Evolutionary conservation across 2,797 vertebrate genomes (phyloP), one percentile per base, ranked within the genome.

Genomic region (Adelosebastes latens): DNA sequence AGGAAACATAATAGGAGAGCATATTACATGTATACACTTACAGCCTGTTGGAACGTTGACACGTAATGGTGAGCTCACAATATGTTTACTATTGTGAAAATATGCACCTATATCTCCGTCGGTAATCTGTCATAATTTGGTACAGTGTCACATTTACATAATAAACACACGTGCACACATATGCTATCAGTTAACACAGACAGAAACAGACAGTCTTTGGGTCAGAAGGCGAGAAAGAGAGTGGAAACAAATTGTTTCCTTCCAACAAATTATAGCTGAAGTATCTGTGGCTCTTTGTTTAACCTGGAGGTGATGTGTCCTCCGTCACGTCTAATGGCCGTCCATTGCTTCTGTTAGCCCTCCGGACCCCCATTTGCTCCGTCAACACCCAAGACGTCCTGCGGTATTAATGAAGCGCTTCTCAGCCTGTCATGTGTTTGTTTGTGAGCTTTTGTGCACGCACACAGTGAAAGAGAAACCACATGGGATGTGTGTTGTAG

Each of bases 121-220:
- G 4, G 53, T 46, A n/a, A 69, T 71, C 49, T 27, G 16, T 52
- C 49, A 52, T n/a, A 52, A 52, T 52, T 52, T 77, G 11, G 59
- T 27, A 8, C 56, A 24, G 27, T 62, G 34, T 80, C 60, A 72
- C 68, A 67, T 72, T 68, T 8, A 56, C 75, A 77, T 49, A 42
- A 52, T 22, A 27, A 7, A 29, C 25, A 56, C 24, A 53, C 7
- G 1, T 27, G 34, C 29, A 63, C 25, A n/a, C 20, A 53, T n/a
- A 53, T 27, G 22, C 20, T 31, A 0, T 10, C 56, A 7, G 8
- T 53, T 18, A 71, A 75, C 13, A 32, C 27, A 63, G 31, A 39
- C 53, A 42, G 46, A 55, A 32, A 60, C 3, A 16, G 27, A 8
- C 8, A 34, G 22, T 10, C 31, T 39, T 36, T 34, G 13, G 46